A percentile compares a stretch with the other conserved stretches of the same genome.
phyloP scores from a whole-genome alignment of 2,888 invertebrate genomes.

The Mesochorus sp. region DNA sequence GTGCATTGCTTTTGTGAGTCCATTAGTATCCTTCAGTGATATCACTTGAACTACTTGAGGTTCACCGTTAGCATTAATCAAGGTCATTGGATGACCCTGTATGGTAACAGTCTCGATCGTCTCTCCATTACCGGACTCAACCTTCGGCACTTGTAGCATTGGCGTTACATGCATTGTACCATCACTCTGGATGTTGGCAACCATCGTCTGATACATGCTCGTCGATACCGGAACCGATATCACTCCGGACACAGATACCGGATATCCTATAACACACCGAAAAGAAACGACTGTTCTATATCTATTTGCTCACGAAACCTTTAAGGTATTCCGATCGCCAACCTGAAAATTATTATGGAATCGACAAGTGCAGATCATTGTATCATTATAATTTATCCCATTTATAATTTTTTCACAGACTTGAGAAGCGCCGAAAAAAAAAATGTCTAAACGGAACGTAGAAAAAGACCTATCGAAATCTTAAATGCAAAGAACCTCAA shows the following conservation, averaged over 20 bases:
- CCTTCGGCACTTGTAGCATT: conserved; percentile 91
- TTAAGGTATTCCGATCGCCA: conserved; percentile 21
- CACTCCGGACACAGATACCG: conserved; percentile 94
- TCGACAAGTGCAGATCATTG: too few relatives aligned
- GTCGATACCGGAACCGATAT: conserved; percentile 97
- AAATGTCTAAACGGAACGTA: too few relatives aligned
- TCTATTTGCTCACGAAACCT: conserved; percentile 57
- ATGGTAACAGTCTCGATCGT: conserved; percentile 90
- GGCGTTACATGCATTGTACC: conserved; percentile 91
- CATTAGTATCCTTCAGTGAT: conserved; percentile 92
- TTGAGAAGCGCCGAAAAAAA: too few relatives aligned
- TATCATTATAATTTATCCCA: too few relatives aligned
- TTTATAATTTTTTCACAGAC: too few relatives aligned
- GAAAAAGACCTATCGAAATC: too few relatives aligned
- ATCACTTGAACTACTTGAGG: conserved; percentile 93
- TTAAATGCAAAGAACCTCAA: too few relatives aligned
- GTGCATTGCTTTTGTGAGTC: conserved; percentile 91
- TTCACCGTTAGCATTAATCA: conserved; percentile 86
- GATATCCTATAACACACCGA: conserved; percentile 85
- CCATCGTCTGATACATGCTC: conserved; percentile 98
- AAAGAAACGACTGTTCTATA: conserved; percentile 65
- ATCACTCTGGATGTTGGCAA: conserved; percentile 93
- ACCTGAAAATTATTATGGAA: too few relatives aligned
- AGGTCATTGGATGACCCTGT: conserved; percentile 92
- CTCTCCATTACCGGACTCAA: conserved; percentile 89